phyloP scores from a whole-genome alignment of 2,113 vertebrate genomes.

The Collichthys lucidus region DNA sequence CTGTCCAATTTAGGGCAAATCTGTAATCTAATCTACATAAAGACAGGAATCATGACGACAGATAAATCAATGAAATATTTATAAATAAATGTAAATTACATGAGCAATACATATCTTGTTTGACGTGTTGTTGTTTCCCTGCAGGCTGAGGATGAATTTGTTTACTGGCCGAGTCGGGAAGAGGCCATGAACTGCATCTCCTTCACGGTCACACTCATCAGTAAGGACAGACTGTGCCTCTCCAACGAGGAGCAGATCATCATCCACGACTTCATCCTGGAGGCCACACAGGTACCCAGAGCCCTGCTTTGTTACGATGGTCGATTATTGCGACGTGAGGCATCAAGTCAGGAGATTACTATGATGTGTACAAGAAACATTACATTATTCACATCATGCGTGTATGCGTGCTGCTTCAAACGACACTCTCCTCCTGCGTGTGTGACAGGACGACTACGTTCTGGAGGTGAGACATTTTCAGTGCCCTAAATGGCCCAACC shows the following conservation, averaged over 20 bases:
- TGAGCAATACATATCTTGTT: not conserved
- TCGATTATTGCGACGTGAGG: not conserved
- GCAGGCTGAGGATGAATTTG: constrained; percentile 98
- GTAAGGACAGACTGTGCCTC: constrained; percentile 98
- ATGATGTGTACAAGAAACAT: not conserved
- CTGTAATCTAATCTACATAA: not conserved
- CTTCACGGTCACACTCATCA: constrained; percentile 99
- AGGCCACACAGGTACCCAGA: constrained; percentile 94
- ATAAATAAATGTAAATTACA: not conserved
- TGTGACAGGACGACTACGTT: constrained; percentile 95
- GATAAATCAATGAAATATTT: not conserved
- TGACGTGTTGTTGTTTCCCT: constrained; percentile 31
- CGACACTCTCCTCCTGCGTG: not conserved
- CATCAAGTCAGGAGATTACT: not conserved
- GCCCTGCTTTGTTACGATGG: not conserved
- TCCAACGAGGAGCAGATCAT: constrained; percentile 98
- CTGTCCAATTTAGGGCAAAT: not conserved
- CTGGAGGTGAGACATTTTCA: constrained; percentile 98
- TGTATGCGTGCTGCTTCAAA: not conserved
- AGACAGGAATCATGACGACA: not conserved
- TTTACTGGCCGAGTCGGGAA: constrained; percentile 98
- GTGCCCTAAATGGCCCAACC: constrained; percentile 99
- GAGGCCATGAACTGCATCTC: constrained; percentile 99
- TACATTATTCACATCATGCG: not conserved
- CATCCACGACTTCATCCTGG: constrained; percentile 99